Percentiles rank a stretch among this genome's conserved stretches.
phyloP scores from a whole-genome alignment of 2,797 vertebrate species.

The Mallotus villosus region DNA sequence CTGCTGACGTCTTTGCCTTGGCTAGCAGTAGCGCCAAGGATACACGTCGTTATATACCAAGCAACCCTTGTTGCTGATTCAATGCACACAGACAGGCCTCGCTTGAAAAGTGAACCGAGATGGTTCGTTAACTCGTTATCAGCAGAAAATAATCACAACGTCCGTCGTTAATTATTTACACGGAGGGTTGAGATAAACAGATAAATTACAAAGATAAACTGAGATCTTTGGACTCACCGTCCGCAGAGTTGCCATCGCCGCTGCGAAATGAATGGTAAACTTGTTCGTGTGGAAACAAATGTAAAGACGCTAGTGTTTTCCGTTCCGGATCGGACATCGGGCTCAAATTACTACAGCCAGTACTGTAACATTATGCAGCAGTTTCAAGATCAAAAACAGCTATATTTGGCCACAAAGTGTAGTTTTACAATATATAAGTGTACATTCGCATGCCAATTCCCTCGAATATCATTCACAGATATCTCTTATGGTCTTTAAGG shows the following conservation, averaged over 20 bases:
- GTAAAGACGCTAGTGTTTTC: slow-evolving; percentile 16
- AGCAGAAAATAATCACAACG: background rate
- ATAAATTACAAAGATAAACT: slow-evolving; percentile 16
- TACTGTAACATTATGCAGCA: background rate
- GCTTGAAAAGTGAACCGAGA: background rate
- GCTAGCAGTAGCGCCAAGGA: background rate
- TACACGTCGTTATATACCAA: background rate
- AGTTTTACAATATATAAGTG: background rate
- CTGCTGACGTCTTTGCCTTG: background rate
- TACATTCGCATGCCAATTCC: background rate
- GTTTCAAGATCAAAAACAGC: background rate
- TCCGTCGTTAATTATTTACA: slow-evolving; percentile 54
- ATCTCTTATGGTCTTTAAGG: background rate
- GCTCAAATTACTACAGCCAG: background rate
- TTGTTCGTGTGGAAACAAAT: slow-evolving; percentile 50
- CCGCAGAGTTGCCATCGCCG: slow-evolving; percentile 75
- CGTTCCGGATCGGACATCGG: slow-evolving; percentile 59
- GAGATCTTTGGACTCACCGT: slow-evolving; percentile 69
- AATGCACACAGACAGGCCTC: background rate
- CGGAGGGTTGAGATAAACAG: background rate
- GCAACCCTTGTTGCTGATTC: background rate
- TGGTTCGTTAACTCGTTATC: slow-evolving; percentile 8
- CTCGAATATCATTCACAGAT: background rate
- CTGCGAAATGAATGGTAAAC: slow-evolving; percentile 29
- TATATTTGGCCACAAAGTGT: background rate